phyloP scores from a whole-genome alignment of 2,888 invertebrate species.

The Cynaeus angustus region DNA sequence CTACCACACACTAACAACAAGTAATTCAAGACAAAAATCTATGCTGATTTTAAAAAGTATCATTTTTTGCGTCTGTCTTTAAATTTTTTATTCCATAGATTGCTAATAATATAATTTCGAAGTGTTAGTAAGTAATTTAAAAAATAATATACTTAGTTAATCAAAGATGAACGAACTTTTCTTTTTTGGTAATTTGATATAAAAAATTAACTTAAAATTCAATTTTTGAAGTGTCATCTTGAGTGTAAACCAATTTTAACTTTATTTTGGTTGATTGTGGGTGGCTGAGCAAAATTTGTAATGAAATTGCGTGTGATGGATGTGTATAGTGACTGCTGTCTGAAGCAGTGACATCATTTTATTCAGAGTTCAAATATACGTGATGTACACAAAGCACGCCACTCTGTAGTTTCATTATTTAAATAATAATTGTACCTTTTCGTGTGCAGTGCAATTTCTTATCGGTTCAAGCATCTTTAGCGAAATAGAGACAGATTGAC shows the following conservation, averaged over 20 bases:
- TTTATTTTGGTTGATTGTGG: constrained; percentile 10
- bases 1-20: no score
- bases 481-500: no score
- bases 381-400: not conserved
- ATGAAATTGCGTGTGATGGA: constrained; percentile 25
- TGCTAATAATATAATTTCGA: no score
- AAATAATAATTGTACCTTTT: not conserved
- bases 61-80: no score
- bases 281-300: constrained; percentile 8
- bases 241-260: constrained; percentile 8
- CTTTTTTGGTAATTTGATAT: not conserved
- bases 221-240: constrained; percentile 1
- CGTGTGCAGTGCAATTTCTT: not conserved
- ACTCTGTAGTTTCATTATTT: not conserved
- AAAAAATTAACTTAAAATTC: not conserved
- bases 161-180: no score
- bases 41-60: no score
- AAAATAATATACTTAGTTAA: no score
- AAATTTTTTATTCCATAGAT: no score
- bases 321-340: constrained; percentile 11
- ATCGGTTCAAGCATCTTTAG: not conserved
- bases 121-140: no score
- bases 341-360: constrained; percentile 10
- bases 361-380: not conserved
- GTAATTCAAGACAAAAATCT: no score